phyloP scores from a whole-genome alignment of 2,888 invertebrate species.

The Andrena bucephala region DNA sequence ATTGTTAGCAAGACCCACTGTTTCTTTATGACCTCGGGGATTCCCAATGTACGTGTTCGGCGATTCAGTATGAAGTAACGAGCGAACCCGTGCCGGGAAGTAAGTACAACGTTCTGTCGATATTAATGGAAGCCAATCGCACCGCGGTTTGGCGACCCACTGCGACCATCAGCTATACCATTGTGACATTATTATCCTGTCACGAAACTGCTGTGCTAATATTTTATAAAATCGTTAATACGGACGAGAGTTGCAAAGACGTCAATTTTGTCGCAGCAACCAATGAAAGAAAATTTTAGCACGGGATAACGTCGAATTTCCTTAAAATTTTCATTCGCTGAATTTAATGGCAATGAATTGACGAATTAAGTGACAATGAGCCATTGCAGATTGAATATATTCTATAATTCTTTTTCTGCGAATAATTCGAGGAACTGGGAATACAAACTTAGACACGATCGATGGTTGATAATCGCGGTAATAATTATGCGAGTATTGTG shows the following conservation, averaged over 20 bases:
- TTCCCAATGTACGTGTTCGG: slow-evolving; percentile 2
- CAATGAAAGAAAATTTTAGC: background rate
- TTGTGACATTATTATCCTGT: background rate
- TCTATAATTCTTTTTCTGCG: no score
- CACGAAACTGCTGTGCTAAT: background rate
- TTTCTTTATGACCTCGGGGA: background rate
- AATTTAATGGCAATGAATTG: background rate
- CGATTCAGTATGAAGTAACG: background rate
- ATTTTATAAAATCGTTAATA: background rate
- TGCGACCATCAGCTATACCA: background rate
- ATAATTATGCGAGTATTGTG: no score
- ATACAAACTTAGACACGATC: no score
- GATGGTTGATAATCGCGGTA: no score
- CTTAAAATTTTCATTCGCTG: background rate
- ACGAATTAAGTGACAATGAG: background rate
- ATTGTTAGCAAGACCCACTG: background rate
- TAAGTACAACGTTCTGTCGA: background rate
- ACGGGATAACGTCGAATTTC: background rate
- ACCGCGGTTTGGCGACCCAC: slow-evolving; percentile 6
- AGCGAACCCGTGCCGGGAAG: background rate
- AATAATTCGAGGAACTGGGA: no score
- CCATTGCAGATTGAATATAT: no score
- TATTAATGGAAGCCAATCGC: background rate
- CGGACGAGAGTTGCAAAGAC: background rate
- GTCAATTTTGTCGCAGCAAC: background rate